A percentile compares a stretch with the other conserved stretches of the same genome.
These are phyloP conservation scores for Eubasilissa splendida DNA, from an alignment of 2,888 invertebrate species.

Conservation along the genomic window DNA sequence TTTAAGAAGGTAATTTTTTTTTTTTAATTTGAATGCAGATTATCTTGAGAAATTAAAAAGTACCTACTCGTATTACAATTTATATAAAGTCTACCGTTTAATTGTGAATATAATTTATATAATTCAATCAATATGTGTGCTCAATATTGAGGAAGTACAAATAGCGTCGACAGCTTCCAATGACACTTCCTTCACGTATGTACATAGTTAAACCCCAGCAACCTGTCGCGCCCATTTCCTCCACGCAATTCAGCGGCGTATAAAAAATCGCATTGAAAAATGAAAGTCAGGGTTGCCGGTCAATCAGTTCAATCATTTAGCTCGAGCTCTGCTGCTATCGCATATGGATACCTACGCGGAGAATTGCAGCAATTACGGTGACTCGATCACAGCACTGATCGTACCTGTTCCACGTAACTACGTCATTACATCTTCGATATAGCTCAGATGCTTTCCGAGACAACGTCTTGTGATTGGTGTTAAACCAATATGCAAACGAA, in stretches of 20 bases:
- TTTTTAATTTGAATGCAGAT: no score
- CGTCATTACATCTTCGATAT: background rate
- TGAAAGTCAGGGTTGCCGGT: constrained; percentile 53
- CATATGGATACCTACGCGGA: background rate
- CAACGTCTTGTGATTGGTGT: no score
- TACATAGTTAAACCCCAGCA: constrained; percentile 4
- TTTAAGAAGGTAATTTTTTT: no score
- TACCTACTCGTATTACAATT: no score
- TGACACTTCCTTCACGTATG: background rate
- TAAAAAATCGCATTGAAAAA: constrained; percentile 47
- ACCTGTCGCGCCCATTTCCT: constrained; percentile 28
- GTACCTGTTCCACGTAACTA: background rate
- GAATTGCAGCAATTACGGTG: background rate
- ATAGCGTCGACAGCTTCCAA: background rate
- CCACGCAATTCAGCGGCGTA: constrained; percentile 7
- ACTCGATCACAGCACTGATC: background rate
- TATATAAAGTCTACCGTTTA: no score
- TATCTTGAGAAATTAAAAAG: no score
- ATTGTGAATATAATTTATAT: no score
- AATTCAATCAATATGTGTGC: no score
- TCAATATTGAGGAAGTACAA: background rate
- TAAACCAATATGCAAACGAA: no score
- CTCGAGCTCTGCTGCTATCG: background rate
- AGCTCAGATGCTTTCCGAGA: no score
- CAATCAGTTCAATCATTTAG: background rate